Evolutionary conservation across 2,113 vertebrate genomes (phyloP).

Genomic region (Danionella cerebrum): DNA sequence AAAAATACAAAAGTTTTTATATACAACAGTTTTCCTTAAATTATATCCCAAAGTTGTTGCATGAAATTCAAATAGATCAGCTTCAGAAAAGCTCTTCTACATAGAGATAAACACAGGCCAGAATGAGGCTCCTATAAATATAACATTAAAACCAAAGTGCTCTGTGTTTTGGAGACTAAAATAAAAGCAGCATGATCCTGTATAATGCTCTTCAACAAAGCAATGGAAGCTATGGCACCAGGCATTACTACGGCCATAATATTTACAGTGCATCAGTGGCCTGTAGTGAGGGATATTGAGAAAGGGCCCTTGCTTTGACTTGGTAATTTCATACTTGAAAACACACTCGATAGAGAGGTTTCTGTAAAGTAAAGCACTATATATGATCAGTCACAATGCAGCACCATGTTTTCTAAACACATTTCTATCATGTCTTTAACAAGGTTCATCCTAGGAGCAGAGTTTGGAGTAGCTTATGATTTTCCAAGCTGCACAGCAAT

Average conservation of each 20-base stretch:
- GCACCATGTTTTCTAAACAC: background rate
- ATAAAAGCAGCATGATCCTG: background rate
- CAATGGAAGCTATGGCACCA: background rate
- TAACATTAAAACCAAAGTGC: background rate
- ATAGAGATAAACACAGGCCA: no score
- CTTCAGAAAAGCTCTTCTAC: no score
- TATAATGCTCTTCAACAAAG: no score
- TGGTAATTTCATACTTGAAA: slow-evolving; percentile 11
- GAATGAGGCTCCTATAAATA: no score
- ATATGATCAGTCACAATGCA: background rate
- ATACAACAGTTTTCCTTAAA: no score
- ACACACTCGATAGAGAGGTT: background rate
- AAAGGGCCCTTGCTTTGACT: background rate
- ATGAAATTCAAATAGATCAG: no score
- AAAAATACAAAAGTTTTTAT: no score
- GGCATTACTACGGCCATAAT: background rate
- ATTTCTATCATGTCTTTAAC: background rate
- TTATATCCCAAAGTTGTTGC: no score
- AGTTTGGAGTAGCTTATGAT: background rate
- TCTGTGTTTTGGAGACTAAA: background rate
- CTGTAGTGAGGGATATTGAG: background rate
- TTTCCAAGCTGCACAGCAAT: background rate
- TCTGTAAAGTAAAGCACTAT: background rate
- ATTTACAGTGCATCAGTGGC: background rate
- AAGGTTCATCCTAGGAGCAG: background rate